Conservation (phyloP, 2,888 invertebrate genomes). For the Trisateles emortualis region DNA sequence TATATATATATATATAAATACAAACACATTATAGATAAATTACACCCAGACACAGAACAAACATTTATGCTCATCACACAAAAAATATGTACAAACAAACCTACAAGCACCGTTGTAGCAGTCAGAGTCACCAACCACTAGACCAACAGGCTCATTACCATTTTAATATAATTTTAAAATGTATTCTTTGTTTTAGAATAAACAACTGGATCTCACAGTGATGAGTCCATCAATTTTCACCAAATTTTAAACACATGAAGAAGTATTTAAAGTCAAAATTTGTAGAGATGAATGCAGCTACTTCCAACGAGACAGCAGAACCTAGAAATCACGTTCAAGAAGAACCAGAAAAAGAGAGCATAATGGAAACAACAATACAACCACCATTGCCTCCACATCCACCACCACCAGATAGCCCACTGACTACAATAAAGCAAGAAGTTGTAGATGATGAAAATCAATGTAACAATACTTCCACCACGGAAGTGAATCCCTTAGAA, state of each 20-base stretch:
- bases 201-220: constrained; percentile 27
- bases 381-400: constrained; percentile 64
- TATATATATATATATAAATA: no score
- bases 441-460: constrained; percentile 49
- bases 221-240: constrained; percentile 62
- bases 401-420: constrained; percentile 52
- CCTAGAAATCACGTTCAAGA: background rate
- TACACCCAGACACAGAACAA: no score
- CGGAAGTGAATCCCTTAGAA: background rate
- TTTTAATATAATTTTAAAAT: no score
- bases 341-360: background rate
- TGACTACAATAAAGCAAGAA: constrained; percentile 54
- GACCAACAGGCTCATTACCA: no score
- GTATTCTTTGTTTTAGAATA: constrained; percentile 35
- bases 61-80: no score
- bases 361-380: background rate
- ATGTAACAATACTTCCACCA: background rate
- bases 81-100: no score
- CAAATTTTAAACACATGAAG: constrained; percentile 74
- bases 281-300: constrained; percentile 28
- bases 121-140: no score
- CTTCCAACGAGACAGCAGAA: background rate
- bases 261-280: constrained; percentile 67
- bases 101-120: no score
- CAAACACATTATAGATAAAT: no score